Conservation (phyloP, 1,140 invertebrate genomes). For the Gryon sp. region DNA sequence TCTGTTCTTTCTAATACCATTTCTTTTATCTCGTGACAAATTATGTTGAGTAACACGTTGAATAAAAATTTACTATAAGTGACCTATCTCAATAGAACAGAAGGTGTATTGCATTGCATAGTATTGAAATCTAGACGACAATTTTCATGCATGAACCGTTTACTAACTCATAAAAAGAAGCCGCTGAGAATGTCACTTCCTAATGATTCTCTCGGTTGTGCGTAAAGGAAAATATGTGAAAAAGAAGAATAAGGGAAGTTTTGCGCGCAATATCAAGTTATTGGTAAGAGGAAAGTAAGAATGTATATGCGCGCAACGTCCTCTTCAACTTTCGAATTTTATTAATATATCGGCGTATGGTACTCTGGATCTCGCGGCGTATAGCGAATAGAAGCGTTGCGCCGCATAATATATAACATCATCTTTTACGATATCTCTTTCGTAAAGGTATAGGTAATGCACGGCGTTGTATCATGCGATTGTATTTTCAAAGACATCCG, state of each 20-base stretch:
- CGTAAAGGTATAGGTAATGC: conserved; percentile 54
- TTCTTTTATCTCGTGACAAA: too few relatives aligned
- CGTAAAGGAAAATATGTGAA: conserved; percentile 18
- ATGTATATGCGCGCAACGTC: conserved; percentile 48
- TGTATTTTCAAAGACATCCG: conserved; percentile 78
- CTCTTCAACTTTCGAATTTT: conserved; percentile 73
- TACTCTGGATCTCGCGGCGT: conserved; percentile 42
- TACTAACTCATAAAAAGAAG: background rate
- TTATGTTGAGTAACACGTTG: too few relatives aligned
- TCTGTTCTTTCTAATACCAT: too few relatives aligned
- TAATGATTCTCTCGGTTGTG: conserved; percentile 19
- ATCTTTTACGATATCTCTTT: conserved; percentile 77
- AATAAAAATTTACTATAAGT: too few relatives aligned
- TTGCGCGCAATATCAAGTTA: conserved; percentile 30
- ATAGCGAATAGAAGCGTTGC: conserved; percentile 50
- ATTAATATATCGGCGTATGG: conserved; percentile 72
- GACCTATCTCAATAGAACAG: too few relatives aligned
- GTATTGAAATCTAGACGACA: too few relatives aligned
- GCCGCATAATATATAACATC: conserved; percentile 76
- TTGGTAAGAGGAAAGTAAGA: conserved; percentile 39
- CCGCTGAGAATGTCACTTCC: conserved; percentile 1
- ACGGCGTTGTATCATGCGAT: conserved; percentile 77
- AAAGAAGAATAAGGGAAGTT: conserved; percentile 37
- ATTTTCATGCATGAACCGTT: background rate
- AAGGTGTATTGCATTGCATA: too few relatives aligned